Percentiles rank a stretch among this genome's conserved stretches.
These are phyloP conservation scores for Labeo catla DNA, from an alignment of 2,113 vertebrate genomes.

Conservation along the genomic window DNA sequence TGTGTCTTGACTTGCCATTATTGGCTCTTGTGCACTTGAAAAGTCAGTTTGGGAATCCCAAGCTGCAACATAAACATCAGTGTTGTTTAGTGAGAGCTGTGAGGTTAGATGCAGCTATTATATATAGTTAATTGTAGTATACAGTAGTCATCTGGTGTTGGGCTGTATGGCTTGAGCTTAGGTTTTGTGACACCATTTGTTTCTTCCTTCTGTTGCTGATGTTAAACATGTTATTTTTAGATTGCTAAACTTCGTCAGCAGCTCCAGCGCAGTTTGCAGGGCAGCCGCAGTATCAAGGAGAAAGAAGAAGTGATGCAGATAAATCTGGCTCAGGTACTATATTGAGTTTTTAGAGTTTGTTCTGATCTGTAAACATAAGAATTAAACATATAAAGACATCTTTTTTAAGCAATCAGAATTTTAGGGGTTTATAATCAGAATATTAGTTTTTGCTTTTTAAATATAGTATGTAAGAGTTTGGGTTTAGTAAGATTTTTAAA, in stretches of 20 bases:
- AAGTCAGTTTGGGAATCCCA: background rate
- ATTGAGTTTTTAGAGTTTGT: background rate
- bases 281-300: slow-evolving; percentile 86
- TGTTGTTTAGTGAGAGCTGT: background rate
- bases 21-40: background rate
- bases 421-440: background rate
- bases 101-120: background rate
- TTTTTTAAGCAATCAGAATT: background rate
- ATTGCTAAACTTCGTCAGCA: slow-evolving; percentile 94
- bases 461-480: background rate
- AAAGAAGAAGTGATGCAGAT: slow-evolving; percentile 84
- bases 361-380: background rate
- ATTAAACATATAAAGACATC: too few species aligned
- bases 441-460: background rate
- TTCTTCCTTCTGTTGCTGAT: slow-evolving; percentile 8
- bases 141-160: background rate
- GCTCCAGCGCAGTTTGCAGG: slow-evolving; percentile 91
- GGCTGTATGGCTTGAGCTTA: background rate
- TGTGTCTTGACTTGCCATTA: slow-evolving; percentile 13
- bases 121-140: background rate
- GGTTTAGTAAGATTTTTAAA: background rate
- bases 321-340: slow-evolving; percentile 79
- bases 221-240: slow-evolving; percentile 73
- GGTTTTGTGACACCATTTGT: background rate
- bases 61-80: background rate